phyloP scores from a whole-genome alignment of 2,797 vertebrate genomes.

The Streptopelia turtur region DNA sequence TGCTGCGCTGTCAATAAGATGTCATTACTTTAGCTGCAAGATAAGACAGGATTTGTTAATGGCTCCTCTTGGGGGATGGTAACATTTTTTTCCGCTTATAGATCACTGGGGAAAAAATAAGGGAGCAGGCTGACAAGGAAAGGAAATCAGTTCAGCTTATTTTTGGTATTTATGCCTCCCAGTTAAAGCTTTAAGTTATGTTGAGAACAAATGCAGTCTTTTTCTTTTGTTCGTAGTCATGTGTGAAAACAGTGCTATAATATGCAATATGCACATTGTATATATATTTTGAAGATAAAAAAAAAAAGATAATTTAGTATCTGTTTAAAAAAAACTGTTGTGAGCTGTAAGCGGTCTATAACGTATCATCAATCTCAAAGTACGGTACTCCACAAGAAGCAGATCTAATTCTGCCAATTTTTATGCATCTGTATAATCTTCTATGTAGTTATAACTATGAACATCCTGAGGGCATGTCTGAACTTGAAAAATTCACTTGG shows the following conservation, averaged over 20 bases:
- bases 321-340: neutral
- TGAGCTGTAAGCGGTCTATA: neutral
- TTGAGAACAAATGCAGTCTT: neutral
- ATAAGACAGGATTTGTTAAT: conserved; percentile 59
- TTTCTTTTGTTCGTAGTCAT: neutral
- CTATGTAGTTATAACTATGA: neutral
- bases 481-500: neutral
- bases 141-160: neutral
- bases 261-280: neutral
- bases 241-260: neutral
- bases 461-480: neutral
- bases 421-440: neutral
- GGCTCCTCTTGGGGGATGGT: conserved; percentile 11
- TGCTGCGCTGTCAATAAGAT: conserved; percentile 49
- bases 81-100: neutral
- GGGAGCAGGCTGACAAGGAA: neutral
- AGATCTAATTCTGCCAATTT: neutral
- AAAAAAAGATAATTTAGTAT: rapidly evolving
- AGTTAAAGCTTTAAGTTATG: neutral
- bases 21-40: conserved; percentile 42
- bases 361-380: neutral
- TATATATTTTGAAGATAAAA: neutral
- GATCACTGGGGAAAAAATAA: neutral
- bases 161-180: neutral
- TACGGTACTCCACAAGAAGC: neutral